phyloP scores from a whole-genome alignment of 2,113 vertebrate genomes.

The Cervus canadensis region DNA sequence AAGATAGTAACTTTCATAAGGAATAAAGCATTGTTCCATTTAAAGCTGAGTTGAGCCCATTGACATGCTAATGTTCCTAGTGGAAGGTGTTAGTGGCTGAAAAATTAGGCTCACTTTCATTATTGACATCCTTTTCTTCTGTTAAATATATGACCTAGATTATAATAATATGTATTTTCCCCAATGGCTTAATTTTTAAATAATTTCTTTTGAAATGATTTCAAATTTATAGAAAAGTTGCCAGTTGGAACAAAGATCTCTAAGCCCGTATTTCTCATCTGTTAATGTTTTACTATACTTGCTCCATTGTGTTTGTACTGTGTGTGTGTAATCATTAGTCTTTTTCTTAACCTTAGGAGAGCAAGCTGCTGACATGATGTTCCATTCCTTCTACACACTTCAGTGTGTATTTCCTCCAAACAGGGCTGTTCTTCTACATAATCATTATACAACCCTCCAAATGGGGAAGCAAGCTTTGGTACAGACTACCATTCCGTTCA shows the following conservation, averaged over 20 bases:
- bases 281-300: background rate
- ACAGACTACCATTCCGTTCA: background rate
- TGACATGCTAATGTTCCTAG: background rate
- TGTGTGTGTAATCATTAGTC: background rate
- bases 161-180: background rate
- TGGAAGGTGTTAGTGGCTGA: background rate
- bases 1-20: background rate
- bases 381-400: background rate
- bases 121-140: background rate
- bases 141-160: background rate
- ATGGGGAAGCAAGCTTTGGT: background rate
- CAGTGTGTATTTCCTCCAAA: background rate
- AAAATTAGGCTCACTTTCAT: background rate
- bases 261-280: background rate
- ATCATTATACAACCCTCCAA: background rate
- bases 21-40: background rate
- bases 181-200: slow-evolving; percentile 5
- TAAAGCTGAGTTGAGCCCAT: background rate
- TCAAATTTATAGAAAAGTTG: background rate
- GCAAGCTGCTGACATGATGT: background rate
- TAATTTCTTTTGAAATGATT: slow-evolving; percentile 1
- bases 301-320: background rate
- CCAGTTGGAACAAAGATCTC: background rate
- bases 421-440: background rate
- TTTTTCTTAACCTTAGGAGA: background rate